Conservation (phyloP, 2,113 vertebrate species). For the Rhadina sibilatrix region DNA sequence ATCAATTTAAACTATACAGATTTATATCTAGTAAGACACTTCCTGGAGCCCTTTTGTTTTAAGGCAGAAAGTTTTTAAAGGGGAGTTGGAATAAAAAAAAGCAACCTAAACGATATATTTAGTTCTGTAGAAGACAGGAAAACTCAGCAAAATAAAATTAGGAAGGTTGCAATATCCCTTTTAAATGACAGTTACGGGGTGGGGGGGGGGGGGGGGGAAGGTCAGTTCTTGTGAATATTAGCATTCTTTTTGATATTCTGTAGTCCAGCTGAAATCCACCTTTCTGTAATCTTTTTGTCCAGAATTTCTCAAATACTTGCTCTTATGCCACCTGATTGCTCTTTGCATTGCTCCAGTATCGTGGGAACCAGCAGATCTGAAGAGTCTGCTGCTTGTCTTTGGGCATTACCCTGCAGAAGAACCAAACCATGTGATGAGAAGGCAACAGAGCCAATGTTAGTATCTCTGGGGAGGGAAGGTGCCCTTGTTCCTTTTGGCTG, state of each 20-base stretch:
- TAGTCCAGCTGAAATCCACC: background rate
- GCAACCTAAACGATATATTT: background rate
- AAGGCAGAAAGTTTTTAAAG: background rate
- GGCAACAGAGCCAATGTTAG: background rate
- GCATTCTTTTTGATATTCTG: background rate
- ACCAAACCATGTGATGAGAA: background rate
- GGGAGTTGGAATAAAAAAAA: background rate
- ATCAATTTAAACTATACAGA: background rate
- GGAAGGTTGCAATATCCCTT: background rate
- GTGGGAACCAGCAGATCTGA: background rate
- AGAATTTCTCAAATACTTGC: background rate
- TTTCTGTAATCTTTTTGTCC: background rate
- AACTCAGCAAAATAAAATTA: background rate
- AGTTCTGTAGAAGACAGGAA: background rate
- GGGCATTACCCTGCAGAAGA: background rate
- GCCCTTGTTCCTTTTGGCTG: background rate
- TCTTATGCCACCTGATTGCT: background rate
- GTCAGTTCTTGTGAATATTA: background rate
- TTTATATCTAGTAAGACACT: background rate
- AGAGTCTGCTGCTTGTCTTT: background rate
- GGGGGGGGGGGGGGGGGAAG: rapidly evolving
- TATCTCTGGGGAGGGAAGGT: background rate
- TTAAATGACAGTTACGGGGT: background rate
- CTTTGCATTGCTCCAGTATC: background rate
- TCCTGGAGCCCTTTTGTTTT: background rate